phyloP scores from a whole-genome alignment of 1,140 invertebrate genomes.

The Caenorhabditis remanei region DNA sequence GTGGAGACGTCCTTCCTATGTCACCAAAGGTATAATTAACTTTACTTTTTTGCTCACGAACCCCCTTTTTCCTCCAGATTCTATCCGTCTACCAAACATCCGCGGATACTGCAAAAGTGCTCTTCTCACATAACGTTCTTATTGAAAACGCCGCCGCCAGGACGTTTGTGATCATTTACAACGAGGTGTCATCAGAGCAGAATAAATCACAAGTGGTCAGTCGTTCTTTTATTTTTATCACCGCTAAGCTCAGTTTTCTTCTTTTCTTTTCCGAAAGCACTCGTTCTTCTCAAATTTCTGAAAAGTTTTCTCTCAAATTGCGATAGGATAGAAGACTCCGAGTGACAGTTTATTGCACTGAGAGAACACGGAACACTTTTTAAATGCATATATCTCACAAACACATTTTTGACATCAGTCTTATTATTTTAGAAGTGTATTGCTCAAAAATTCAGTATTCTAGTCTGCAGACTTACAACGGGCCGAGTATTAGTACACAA shows the following conservation, averaged over 20 bases:
- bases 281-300: constrained; percentile 36
- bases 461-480: too few relatives aligned
- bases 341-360: background rate
- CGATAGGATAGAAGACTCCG: background rate
- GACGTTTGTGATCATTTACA: constrained; percentile 57
- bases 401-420: too few relatives aligned
- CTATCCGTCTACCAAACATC: background rate
- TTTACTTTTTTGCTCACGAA: background rate
- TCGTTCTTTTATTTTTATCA: constrained; percentile 49
- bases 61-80: constrained; percentile 34
- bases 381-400: too few relatives aligned
- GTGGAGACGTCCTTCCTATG: constrained; percentile 51
- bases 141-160: constrained; percentile 51
- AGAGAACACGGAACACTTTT: too few relatives aligned
- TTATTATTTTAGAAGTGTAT: too few relatives aligned
- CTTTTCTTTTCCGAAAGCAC: background rate
- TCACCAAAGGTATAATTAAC: constrained; percentile 31
- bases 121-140: constrained; percentile 45
- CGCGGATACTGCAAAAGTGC: constrained; percentile 3
- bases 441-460: too few relatives aligned
- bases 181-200: constrained; percentile 46
- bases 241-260: background rate
- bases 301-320: background rate
- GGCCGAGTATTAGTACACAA: too few relatives aligned
- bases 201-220: constrained; percentile 51